Conservation (phyloP, 2,888 invertebrate species). For the Spodoptera littoralis region DNA sequence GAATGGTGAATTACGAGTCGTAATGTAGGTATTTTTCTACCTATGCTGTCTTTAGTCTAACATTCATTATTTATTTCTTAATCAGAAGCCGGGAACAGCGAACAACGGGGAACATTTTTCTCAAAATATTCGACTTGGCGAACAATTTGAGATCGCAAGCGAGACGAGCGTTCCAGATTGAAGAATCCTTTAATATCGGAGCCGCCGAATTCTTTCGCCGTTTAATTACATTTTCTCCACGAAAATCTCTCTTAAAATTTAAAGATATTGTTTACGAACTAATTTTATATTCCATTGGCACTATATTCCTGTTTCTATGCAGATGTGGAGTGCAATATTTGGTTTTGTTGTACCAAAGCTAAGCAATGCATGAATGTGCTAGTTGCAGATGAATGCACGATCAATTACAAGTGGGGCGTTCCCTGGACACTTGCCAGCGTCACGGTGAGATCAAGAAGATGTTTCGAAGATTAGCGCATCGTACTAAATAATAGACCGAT, state of each 20-base stretch:
- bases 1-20: too few species aligned
- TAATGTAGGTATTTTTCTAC: too few species aligned
- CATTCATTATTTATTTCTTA: too few species aligned
- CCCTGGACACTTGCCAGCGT: conserved; percentile 31
- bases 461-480: conserved; percentile 12
- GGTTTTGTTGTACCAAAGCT: background rate
- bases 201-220: conserved; percentile 4
- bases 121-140: too few species aligned
- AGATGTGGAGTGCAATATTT: too few species aligned
- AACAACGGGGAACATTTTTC: too few species aligned
- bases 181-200: conserved; percentile 28
- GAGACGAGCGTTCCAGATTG: background rate
- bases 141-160: background rate
- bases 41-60: too few species aligned
- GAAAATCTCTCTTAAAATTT: background rate
- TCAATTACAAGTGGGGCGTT: conserved; percentile 29
- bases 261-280: background rate
- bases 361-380: conserved; percentile 33
- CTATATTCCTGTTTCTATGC: too few species aligned
- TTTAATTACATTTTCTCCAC: conserved; percentile 7
- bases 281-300: too few species aligned
- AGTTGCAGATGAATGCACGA: conserved; percentile 28
- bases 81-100: too few species aligned
- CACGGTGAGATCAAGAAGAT: conserved; percentile 34
- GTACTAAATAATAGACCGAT: conserved; percentile 9